Base-by-base conservation (phyloP, 2,888 invertebrate genomes). In the Eueremaeus valkanovi region DNA sequence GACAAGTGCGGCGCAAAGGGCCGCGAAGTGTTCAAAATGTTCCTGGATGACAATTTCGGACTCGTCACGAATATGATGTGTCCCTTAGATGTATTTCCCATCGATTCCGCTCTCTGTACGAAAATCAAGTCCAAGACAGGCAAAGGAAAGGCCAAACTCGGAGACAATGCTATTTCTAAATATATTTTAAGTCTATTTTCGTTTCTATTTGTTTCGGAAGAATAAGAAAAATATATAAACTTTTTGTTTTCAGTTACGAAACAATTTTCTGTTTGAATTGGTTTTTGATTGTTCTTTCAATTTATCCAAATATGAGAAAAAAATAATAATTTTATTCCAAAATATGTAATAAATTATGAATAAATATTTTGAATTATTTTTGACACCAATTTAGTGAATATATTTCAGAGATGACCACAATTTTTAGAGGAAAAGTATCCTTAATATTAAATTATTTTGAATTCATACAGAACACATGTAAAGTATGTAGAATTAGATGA, bases 11-110 rank as follows among this genome's bases (percentile, higher is more conserved):
- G 42, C 21, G 11, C n/a, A 18, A 66, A 74, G 13, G 74, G 74
- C 16, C 27, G n/a, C n/a, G 24, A 49, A 11, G 74, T 74, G 18
- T 63, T 45, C 63, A 27, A 66, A 21, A 21, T 27, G 45, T 74
- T 74, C 33, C 66, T 66, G 8, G 27, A 36, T 11, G 45, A 66
- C 45, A 74, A 63, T 18, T 45, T 74, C 24, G 74, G 74, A 21
- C 27, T 49, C 24, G 18, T 74, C 9, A 74, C 74, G 27, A 66
- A 74, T 49, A 36, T 74, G 33, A 66, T 74, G 42, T 74, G 74
- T 49, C 74, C 74, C 8, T 40, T 66, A n/a, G 74, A 74, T 49
- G 24, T 74, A 11, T 74, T 74, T 27, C 74, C 74, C 9, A 27
- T 16, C 9, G n/a, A 45, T 21, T 24, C 45, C 27, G 27, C 31